Evolutionary conservation across 2,113 vertebrate genomes (phyloP), one percentile per base, ranked within the genome.

Genomic region (Probosciger aterrimus): DNA sequence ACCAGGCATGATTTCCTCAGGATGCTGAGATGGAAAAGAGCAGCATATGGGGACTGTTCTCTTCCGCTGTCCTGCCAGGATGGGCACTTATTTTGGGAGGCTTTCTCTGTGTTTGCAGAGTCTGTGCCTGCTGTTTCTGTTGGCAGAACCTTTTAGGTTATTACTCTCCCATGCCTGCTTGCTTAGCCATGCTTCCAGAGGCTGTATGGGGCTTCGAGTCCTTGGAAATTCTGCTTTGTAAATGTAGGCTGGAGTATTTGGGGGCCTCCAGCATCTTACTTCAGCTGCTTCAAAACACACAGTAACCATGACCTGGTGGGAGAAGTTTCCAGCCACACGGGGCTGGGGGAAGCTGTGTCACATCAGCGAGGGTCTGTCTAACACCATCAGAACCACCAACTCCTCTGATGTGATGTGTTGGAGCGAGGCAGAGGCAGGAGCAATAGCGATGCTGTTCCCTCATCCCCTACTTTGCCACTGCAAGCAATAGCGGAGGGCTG

Each of bases 1-100:
- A 22, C 33, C 57, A 57, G 84, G 62, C 50, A 5, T 33, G 55
- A 39, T 46, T 91, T 71, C 60, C 73, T 20, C 18, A 27, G 60
- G 83, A 88, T 88, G 88, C 80, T 5, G 30, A 50, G 55, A 33
- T 15, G 50, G 44, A 80, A 64, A 71, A 39, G 50, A 22, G 39
- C 94, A 95, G 35, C 94, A 95, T 92, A 95, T 92, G 94, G 91
- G 39, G 27, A 37, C 73, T 87, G 65, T 84, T 89, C 39, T 83
- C 10, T 64, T 88, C 50, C 0, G 0, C 74, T 82, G 23, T 77
- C 80, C 80, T 92, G 69, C 77, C 39, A 86, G 81, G 74, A 27
- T 41, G n/a, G 62, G 50, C 2, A 3, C 63, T 82, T 89, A 65
- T 92, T 91, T 68, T 90, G 71, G 43, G 71, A 83, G 28, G 52